Evolutionary conservation across 2,113 vertebrate species (phyloP), one percentile per base, ranked within the genome.

Genomic region (Aphyosemion australe): DNA sequence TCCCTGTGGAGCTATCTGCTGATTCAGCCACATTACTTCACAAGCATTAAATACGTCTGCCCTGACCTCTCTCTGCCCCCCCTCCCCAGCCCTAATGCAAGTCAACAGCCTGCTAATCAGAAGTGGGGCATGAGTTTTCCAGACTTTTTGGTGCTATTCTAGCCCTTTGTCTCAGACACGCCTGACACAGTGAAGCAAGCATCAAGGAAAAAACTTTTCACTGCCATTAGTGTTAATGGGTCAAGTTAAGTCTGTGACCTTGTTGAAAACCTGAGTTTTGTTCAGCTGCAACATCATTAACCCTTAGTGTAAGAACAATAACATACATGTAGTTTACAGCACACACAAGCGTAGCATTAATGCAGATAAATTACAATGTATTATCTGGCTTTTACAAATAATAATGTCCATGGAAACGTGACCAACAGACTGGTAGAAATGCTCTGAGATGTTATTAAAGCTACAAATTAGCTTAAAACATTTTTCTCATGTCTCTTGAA

Each of bases 11-110:
- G 83, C 91, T 87, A 91, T 95, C 91, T 93, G 93, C 95, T 94
- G 93, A 92, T 86, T 93, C 93, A 95, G 94, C 90, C 87, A 90
- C 92, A 92, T 94, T 92, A 94, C 92, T 94, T 94, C 92, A 94
- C 92, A 86, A 89, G 87, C 89, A 90, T 94, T 94, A 92, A 93
- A 94, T 94, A 94, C 89, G 93, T 93, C 92, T 93, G 80, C 80
- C 79, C 86, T 93, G 92, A 93, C 89, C 88, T 89, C 88, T 90
- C 58, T 65, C 65, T 84, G 75, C 76, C 12, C 14, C 51, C 92
- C 12, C 14, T 41, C 92, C 80, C 70, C 87, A 90, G 81, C 77
- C 89, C 91, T 91, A 92, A 74, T 88, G 89, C 92, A 88, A 89
- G 83, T 93, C 93, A 93, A 81, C 78, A 78, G 85, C 88, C 88